Evolutionary conservation across 2,888 invertebrate species (phyloP), one percentile per base, ranked within the genome.

Genomic region (Drosophila subquinaria): DNA sequence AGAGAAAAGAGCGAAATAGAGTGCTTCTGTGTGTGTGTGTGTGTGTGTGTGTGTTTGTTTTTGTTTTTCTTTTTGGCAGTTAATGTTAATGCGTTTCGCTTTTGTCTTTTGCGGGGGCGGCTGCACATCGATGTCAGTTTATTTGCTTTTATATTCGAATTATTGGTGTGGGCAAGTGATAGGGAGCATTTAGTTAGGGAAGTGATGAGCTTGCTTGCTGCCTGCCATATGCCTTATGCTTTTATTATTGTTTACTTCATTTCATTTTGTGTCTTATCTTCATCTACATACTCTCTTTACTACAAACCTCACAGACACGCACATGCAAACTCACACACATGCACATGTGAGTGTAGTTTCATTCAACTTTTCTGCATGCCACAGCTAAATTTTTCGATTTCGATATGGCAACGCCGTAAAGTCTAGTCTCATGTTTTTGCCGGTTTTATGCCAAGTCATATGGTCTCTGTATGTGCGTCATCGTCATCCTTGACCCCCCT

Each of bases 1-100:
- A 45, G 62, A 38, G 35, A 36, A 36, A 27, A 33, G 23, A 67
- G 47, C 30, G 27, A 52, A 52, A 43, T 11, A 9, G 13, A 35
- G 20, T 15, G 48, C 10, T 23, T 40, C 17, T 13, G 43, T 10
- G 23, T 20, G 27, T 11, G 5, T 42, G 33, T 47, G 63, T 74
- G 65, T 66, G 75, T 76, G 23, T 20, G 27, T 11, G 5, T 42
- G 33, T 47, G 63, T 74, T 69, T 66, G 75, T 76, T 61, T 84
- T 82, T 82, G 72, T 75, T 77, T 80, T 73, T 69, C 61, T 73
- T 86, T 86, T 86, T 86, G 86, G 81, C 84, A 83, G 84, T 84
- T 83, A 85, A 82, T 80, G 77, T 77, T 82, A 82, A 83, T 85
- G 81, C 76, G 82, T 85, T 83, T 85, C 48, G 85, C 72, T 76